Evolutionary conservation across 2,797 vertebrate genomes (phyloP), one percentile per base, ranked within the genome.

Genomic region (Alectoris magna): DNA sequence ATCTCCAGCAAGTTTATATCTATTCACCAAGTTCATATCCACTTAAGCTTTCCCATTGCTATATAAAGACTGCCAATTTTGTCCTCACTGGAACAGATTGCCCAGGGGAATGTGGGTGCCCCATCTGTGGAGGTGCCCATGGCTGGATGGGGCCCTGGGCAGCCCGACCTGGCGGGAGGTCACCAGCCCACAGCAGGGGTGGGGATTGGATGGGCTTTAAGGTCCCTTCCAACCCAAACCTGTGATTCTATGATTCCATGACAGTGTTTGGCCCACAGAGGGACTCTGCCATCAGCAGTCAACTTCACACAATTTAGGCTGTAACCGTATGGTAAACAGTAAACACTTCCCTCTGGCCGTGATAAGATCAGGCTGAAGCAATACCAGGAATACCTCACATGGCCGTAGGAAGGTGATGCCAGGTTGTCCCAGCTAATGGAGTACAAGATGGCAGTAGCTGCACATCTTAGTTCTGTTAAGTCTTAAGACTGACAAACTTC

Each of bases 221-320:
- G n/a, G 12, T 34, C 19, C 31, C n/a, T 58, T 58, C 56, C 19
- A 22, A 58, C 21, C n/a, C 56, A 34, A 58, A 21, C 55, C 55
- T 21, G 31, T 56, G n/a, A 22, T 34, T n/a, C 21, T 58, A 22
- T 58, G n/a, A 58, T 14, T 58, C 55, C 6, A n/a, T 56, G 55
- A 8, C 31, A 8, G 44, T 44, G 60, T 36, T 51, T 31, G 26
- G 14, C 14, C 43, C 51, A 26, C 22, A n/a, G 38, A 53, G n/a
- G 14, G 38, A 53, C 13, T 4, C 26, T 58, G 71, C 11, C 1
- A 0, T 2, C 26, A 60, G 36, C 8, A 3, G 13, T 8, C 11
- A 8, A 31, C 38, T 53, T 53, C 53, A n/a, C 39, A 63, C 23
- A 13, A 18, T 36, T 77, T 16, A 38, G 44, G 21, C 5, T 82